A percentile compares a stretch with the other conserved stretches of the same genome.
phyloP scores from a whole-genome alignment of 2,888 invertebrate species.

The Bhutanitis thaidina region DNA sequence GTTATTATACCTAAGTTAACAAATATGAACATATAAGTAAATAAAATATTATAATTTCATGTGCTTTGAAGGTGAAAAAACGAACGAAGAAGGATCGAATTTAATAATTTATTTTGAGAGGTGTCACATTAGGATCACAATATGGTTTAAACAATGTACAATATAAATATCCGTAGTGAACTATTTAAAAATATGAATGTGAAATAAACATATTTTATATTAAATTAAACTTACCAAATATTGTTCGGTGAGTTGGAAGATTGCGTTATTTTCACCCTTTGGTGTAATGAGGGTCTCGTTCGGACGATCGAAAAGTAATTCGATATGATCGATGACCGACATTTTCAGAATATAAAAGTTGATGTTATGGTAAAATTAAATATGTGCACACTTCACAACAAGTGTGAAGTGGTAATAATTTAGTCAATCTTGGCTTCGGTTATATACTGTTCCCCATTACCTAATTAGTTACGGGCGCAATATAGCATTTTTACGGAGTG shows the following conservation, averaged over 20 bases:
- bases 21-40: too few relatives aligned
- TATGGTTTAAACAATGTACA: too few relatives aligned
- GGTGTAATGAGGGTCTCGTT: slow-evolving; percentile 81
- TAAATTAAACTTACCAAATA: slow-evolving; percentile 78
- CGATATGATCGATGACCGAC: slow-evolving; percentile 45
- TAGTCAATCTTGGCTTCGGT: slow-evolving; percentile 6
- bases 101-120: too few relatives aligned
- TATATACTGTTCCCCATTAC: slow-evolving; percentile 31
- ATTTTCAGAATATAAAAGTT: slow-evolving; percentile 36
- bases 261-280: slow-evolving; percentile 79
- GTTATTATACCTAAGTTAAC: too few relatives aligned
- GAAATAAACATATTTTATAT: too few relatives aligned
- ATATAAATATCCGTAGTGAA: too few relatives aligned
- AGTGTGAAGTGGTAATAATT: slow-evolving; percentile 58
- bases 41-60: too few relatives aligned
- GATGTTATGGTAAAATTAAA: slow-evolving; percentile 17
- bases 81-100: too few relatives aligned
- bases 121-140: too few relatives aligned
- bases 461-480: slow-evolving; percentile 35
- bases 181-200: too few relatives aligned
- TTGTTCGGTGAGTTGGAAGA: slow-evolving; percentile 81
- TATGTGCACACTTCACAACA: slow-evolving; percentile 48
- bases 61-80: too few relatives aligned
- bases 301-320: slow-evolving; percentile 80
- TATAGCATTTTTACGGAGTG: slow-evolving; percentile 27